These are phyloP conservation scores for Drosophila kuntzei DNA, from an alignment of 2,888 invertebrate species.

Conservation along the genomic window DNA sequence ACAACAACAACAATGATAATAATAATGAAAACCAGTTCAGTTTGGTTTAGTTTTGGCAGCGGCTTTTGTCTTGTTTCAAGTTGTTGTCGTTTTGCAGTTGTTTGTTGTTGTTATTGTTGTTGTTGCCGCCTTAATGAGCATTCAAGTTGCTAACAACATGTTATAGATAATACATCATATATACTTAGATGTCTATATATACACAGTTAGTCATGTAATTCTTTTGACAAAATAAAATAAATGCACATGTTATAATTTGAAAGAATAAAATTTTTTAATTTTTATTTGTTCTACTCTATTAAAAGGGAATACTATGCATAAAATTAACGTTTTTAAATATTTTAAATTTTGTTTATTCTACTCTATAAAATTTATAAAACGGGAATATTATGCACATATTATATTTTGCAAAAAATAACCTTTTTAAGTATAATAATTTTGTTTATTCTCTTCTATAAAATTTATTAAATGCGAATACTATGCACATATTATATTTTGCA, in stretches of 20 bases:
- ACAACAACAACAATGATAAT: slow-evolving; percentile 26
- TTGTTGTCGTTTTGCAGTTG: slow-evolving; percentile 10
- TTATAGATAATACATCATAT: slow-evolving; percentile 6
- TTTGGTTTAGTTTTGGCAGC: slow-evolving; percentile 53
- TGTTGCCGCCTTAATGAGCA: slow-evolving; percentile 28
- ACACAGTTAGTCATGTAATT: background rate
- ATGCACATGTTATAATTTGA: too few relatives aligned
- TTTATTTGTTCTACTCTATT: too few relatives aligned
- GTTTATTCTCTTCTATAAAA: too few relatives aligned
- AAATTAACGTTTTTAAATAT: background rate
- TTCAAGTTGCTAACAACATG: slow-evolving; percentile 24
- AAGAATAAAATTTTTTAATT: background rate
- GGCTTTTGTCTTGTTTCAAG: slow-evolving; percentile 53
- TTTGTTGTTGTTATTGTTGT: slow-evolving; percentile 17
- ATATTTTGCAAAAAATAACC: too few relatives aligned
- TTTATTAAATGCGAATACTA: too few relatives aligned
- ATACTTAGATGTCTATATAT: background rate
- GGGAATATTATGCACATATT: too few relatives aligned
- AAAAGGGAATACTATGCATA: too few relatives aligned
- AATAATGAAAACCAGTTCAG: slow-evolving; percentile 52
- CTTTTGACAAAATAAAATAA: background rate
- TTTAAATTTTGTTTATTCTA: too few relatives aligned
- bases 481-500: too few relatives aligned
- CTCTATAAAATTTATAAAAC: too few relatives aligned
- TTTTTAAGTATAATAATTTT: too few relatives aligned